phyloP scores from a whole-genome alignment of 1,140 invertebrate species.

The Drosophila repleta region DNA sequence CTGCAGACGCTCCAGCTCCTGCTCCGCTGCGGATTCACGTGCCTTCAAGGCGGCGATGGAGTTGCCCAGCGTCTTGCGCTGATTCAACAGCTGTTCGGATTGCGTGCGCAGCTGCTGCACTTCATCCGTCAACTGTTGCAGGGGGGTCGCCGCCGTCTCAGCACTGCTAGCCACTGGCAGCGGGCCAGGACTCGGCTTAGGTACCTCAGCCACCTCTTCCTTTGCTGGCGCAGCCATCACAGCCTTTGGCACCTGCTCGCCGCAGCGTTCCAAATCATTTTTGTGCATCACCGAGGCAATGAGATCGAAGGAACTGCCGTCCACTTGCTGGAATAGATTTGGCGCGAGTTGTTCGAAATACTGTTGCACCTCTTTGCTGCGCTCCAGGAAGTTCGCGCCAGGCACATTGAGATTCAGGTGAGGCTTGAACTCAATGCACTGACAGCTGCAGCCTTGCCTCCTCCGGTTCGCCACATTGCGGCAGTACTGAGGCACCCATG shows the following conservation, averaged over 20 bases:
- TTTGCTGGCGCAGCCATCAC: neutral
- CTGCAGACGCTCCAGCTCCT: slow-evolving; percentile 48
- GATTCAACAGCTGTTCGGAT: slow-evolving; percentile 56
- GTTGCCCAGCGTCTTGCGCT: slow-evolving; percentile 51
- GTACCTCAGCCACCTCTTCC: slow-evolving; percentile 23
- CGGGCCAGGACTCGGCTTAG: neutral
- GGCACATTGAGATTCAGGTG: slow-evolving; percentile 76
- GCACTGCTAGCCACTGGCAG: neutral
- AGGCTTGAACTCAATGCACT: slow-evolving; percentile 67
- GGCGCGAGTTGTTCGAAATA: slow-evolving; percentile 70
- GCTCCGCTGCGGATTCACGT: slow-evolving; percentile 31
- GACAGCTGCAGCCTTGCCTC: slow-evolving; percentile 55
- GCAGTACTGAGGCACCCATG: slow-evolving; percentile 85
- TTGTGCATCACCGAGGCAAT: slow-evolving; percentile 80
- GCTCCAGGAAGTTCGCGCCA: slow-evolving; percentile 39
- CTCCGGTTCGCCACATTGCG: slow-evolving; percentile 56
- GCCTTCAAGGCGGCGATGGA: slow-evolving; percentile 32
- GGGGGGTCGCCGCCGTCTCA: neutral
- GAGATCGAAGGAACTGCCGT: slow-evolving; percentile 62
- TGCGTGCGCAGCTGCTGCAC: slow-evolving; percentile 65
- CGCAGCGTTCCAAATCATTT: slow-evolving; percentile 74
- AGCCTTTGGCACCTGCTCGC: slow-evolving; percentile 29
- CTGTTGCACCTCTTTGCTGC: slow-evolving; percentile 56
- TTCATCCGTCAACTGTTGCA: slow-evolving; percentile 53
- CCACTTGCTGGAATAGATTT: slow-evolving; percentile 79